Evolutionary conservation across 2,113 vertebrate genomes (phyloP).

Genomic region (Pluvianellus socialis): DNA sequence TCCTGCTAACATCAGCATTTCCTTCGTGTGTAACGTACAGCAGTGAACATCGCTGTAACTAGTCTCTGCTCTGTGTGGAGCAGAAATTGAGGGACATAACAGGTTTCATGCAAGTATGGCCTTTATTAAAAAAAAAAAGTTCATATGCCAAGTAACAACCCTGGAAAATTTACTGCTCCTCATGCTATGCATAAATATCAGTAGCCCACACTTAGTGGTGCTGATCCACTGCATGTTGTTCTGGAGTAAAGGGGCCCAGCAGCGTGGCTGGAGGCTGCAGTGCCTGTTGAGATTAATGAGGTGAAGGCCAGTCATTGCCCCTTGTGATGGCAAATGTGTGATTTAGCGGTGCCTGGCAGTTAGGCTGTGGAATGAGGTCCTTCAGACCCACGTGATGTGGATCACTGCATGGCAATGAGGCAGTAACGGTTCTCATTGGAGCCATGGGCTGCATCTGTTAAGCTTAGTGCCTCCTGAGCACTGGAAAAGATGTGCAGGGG

Average conservation of each 20-base stretch:
- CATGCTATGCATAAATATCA: neutral
- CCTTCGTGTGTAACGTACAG: neutral
- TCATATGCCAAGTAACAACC: neutral
- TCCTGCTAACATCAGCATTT: slow-evolving; percentile 4
- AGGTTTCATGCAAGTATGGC: neutral
- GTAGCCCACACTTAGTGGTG: neutral
- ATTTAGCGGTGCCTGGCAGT: neutral
- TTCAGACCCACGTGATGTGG: accelerated
- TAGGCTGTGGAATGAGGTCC: neutral
- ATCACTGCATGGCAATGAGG: neutral
- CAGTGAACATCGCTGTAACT: neutral
- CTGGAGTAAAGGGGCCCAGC: neutral
- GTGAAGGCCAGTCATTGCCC: neutral
- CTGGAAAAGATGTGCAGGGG: neutral
- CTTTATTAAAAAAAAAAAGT: neutral
- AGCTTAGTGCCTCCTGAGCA: neutral
- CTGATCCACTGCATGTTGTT: neutral
- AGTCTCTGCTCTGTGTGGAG: neutral
- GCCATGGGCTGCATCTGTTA: neutral
- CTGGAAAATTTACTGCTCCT: neutral
- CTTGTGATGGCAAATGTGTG: neutral
- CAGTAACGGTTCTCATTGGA: neutral
- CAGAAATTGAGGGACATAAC: neutral
- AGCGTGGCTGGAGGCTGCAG: neutral
- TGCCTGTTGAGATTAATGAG: neutral